Conservation (phyloP, 2,797 vertebrate species). For the Loris lydekkerianus region DNA sequence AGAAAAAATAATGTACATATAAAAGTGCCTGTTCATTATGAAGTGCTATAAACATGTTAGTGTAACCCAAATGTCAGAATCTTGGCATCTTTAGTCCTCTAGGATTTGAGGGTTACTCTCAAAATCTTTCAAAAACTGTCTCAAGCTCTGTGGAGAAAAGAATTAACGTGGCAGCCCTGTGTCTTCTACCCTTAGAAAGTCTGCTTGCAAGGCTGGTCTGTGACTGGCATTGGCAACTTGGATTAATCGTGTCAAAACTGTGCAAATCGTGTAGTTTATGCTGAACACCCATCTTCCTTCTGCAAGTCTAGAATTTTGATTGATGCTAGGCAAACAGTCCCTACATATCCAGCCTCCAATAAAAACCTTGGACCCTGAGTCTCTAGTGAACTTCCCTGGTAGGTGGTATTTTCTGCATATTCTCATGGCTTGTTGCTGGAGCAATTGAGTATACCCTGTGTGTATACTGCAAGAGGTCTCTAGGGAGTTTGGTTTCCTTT, state of each 20-base stretch:
- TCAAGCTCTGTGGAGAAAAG: neutral
- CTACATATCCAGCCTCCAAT: too few relatives aligned
- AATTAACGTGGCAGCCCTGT: neutral
- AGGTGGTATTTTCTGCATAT: neutral
- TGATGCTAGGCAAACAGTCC: neutral
- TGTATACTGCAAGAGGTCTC: neutral
- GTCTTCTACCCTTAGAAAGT: neutral
- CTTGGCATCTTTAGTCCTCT: neutral
- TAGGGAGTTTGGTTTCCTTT: neutral
- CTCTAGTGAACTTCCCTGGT: neutral
- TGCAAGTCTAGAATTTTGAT: neutral
- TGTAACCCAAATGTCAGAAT: neutral
- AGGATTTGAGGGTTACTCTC: neutral
- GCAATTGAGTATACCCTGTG: neutral
- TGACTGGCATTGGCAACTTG: neutral
- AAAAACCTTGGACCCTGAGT: neutral
- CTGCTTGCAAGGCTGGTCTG: neutral
- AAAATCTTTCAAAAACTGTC: neutral
- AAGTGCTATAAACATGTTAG: neutral
- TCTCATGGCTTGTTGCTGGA: neutral
- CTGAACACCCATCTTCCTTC: neutral
- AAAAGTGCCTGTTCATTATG: neutral
- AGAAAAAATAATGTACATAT: neutral
- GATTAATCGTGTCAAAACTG: neutral
- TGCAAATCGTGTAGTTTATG: neutral